A percentile compares a stretch with the other conserved stretches of the same genome.
Conservation (phyloP, 2,113 vertebrate species). For the Microcebus tavaratra region DNA sequence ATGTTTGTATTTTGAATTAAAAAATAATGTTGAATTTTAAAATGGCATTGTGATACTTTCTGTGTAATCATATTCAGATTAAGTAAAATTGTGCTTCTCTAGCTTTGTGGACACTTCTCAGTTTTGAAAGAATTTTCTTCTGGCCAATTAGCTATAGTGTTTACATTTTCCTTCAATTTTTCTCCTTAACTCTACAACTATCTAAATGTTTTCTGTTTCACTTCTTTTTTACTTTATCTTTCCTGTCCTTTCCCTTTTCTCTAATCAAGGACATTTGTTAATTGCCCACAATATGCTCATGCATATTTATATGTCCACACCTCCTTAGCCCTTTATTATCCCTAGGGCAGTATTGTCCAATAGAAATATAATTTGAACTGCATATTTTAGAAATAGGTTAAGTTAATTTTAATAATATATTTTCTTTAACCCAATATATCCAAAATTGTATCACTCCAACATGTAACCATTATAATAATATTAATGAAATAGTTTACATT, state of each 20-base stretch:
- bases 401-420: slow-evolving; percentile 25
- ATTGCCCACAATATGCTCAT: slow-evolving; percentile 49
- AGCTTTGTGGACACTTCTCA: background rate
- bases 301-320: slow-evolving; percentile 34
- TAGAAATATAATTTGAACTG: slow-evolving; percentile 20
- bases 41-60: background rate
- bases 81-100: background rate
- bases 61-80: background rate
- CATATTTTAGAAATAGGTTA: background rate
- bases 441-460: background rate
- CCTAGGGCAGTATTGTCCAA: background rate
- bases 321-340: background rate
- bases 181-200: background rate
- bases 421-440: background rate
- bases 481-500: background rate
- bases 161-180: slow-evolving; percentile 45
- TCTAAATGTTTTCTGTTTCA: background rate
- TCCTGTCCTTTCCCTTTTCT: slow-evolving; percentile 35
- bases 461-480: background rate
- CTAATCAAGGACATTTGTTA: slow-evolving; percentile 48
- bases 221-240: slow-evolving; percentile 19
- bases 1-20: slow-evolving; percentile 12
- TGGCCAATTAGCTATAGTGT: background rate
- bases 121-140: slow-evolving; percentile 37
- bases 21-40: background rate